Evolutionary conservation across 2,888 invertebrate genomes (phyloP), one percentile per base, ranked within the genome.

Genomic region (Sthenelais limicola): DNA sequence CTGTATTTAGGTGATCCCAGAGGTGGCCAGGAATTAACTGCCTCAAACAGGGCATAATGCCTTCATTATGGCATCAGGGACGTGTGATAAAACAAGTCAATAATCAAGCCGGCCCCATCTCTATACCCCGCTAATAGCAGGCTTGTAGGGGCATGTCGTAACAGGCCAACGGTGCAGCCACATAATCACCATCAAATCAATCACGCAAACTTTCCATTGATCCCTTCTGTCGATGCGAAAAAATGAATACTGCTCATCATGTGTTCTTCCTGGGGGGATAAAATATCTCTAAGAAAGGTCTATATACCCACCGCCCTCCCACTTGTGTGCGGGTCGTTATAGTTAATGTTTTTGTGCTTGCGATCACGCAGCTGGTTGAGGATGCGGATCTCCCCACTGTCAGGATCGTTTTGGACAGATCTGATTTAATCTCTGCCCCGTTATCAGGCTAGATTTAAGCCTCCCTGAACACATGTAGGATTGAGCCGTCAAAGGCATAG

Each of bases 21-120:
- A 62, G 62, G 62, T 62, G 38, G 62, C 38, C 24, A 33, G 26
- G 62, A 62, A 62, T 62, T 62, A 62, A 62, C 62, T 43, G 62
- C 62, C 62, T 62, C 62, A 62, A 62, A 62, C 62, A 62, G 62
- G 62, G 35, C 62, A 35, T 62, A 62, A 62, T 62, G 62, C 62
- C 43, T 62, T 38, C 62, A 38, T 62, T 62, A 62, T 62, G 62
- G 43, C 62, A 38, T 62, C 24, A 43, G 62, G 62, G 62, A 62
- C 62, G 9, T 21, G 38, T 18, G 62, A 62, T 62, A 62, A 62
- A 62, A 62, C 62, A 62, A 62, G 62, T 62, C 62, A 62, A 62
- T 62, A 62, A 62, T 18, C 62, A 21, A 21, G 4, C 1, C 38
- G 12, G 24, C 21, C n/a, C 62, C 24, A 1, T n/a, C 38, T 18